phyloP scores from a whole-genome alignment of 2,797 vertebrate species.

The Pseudotriccus pelzelni region DNA sequence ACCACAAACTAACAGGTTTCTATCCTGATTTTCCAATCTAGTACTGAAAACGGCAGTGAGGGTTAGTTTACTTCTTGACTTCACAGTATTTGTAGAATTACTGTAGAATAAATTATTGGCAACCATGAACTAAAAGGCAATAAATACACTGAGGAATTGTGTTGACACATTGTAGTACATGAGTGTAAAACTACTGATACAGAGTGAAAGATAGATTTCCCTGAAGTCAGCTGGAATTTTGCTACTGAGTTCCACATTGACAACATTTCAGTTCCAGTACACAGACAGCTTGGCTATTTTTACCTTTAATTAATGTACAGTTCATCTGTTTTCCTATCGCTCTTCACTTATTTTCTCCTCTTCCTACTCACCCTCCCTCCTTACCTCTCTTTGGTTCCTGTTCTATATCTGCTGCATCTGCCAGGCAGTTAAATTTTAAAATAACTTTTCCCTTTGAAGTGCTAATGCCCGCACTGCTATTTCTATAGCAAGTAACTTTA shows the following conservation, averaged over 20 bases:
- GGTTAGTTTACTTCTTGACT: neutral
- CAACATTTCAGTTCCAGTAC: neutral
- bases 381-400: slow-evolving; percentile 26
- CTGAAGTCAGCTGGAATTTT: neutral
- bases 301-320: neutral
- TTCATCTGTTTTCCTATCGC: slow-evolving; percentile 1
- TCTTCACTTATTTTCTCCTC: neutral
- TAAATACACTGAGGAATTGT: neutral
- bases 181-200: neutral
- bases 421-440: slow-evolving; percentile 71
- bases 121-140: neutral
- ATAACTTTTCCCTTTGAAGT: slow-evolving; percentile 69
- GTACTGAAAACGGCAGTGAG: neutral
- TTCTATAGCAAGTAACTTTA: slow-evolving; percentile 48
- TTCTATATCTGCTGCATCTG: slow-evolving; percentile 41
- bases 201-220: neutral
- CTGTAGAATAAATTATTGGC: neutral
- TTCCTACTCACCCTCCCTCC: neutral
- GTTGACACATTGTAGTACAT: neutral
- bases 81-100: neutral
- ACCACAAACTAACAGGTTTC: neutral
- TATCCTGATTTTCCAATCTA: neutral
- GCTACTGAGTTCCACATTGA: neutral
- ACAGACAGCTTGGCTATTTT: neutral
- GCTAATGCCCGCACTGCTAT: slow-evolving; percentile 59